Percentiles rank a stretch among this genome's conserved stretches.
Evolutionary conservation across 2,888 invertebrate genomes (phyloP).

Genomic region (Leptinotarsa rubiginosa): DNA sequence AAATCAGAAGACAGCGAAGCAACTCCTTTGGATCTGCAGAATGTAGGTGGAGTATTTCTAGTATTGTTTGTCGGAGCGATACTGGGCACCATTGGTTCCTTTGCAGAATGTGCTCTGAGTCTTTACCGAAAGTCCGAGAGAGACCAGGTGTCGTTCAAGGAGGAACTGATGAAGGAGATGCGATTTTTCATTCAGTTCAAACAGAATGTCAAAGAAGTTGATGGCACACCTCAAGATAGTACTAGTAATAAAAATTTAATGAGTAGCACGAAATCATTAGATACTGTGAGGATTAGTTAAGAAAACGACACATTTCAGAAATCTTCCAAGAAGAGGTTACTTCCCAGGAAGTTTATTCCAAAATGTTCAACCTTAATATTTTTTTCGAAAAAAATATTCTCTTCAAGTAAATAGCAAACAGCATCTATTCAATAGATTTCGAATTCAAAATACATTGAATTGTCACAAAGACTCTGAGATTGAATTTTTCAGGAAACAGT

Average conservation of each 20-base stretch:
- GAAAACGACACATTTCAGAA: neutral
- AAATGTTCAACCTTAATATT: too few species aligned
- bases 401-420: too few species aligned
- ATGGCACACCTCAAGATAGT: slow-evolving; percentile 18
- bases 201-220: slow-evolving; percentile 76
- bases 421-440: too few species aligned
- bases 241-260: slow-evolving; percentile 31
- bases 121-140: slow-evolving; percentile 57
- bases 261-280: slow-evolving; percentile 22
- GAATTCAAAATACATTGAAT: too few species aligned
- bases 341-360: too few species aligned
- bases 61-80: slow-evolving; percentile 77
- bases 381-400: too few species aligned
- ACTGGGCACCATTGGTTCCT: slow-evolving; percentile 75
- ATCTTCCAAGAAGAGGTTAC: too few species aligned
- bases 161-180: slow-evolving; percentile 78
- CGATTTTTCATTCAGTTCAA: slow-evolving; percentile 79
- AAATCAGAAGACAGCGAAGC: slow-evolving; percentile 68
- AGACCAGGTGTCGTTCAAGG: slow-evolving; percentile 72
- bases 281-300: slow-evolving; percentile 16
- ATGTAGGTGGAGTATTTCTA: slow-evolving; percentile 88
- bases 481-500: too few species aligned
- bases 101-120: slow-evolving; percentile 75
- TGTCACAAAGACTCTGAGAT: too few species aligned
- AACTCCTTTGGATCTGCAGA: slow-evolving; percentile 77